Percentiles rank a stretch among this genome's conserved stretches.
Conservation (phyloP, 2,113 vertebrate genomes). For the Carollia perspicillata region DNA sequence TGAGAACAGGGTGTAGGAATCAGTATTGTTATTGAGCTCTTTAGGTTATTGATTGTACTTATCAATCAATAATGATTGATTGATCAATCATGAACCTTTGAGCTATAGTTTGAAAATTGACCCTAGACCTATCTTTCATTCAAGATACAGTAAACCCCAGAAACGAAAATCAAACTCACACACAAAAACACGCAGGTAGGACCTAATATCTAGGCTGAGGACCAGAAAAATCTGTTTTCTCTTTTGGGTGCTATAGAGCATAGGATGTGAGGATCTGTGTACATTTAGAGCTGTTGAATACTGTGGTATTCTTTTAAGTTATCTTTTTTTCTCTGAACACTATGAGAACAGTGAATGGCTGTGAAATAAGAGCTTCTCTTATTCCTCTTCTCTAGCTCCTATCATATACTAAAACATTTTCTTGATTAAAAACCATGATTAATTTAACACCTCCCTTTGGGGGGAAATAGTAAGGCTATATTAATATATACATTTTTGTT, state of each 20-base stretch:
- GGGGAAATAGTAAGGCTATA: background rate
- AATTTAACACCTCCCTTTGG: background rate
- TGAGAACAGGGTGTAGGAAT: background rate
- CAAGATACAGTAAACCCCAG: background rate
- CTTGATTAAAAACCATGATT: background rate
- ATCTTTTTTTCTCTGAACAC: background rate
- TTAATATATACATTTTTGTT: background rate
- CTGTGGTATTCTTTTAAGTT: background rate
- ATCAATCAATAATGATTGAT: no score
- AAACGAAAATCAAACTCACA: background rate
- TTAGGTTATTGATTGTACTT: background rate
- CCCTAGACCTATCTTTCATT: background rate
- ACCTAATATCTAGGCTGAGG: background rate
- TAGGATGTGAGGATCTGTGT: background rate
- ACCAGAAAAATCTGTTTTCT: background rate
- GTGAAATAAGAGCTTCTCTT: slow-evolving; percentile 14
- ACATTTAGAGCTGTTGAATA: background rate
- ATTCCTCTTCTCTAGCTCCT: background rate
- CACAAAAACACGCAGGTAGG: background rate
- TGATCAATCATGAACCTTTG: background rate
- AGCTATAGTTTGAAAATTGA: background rate
- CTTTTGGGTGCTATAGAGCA: background rate
- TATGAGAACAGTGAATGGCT: background rate
- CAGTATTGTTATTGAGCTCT: background rate
- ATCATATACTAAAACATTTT: background rate